Evolutionary conservation across 92 coral and sea anemone genomes (phyloP), one percentile per base, ranked within the genome.

Genomic region (Paramuricea clavata): DNA sequence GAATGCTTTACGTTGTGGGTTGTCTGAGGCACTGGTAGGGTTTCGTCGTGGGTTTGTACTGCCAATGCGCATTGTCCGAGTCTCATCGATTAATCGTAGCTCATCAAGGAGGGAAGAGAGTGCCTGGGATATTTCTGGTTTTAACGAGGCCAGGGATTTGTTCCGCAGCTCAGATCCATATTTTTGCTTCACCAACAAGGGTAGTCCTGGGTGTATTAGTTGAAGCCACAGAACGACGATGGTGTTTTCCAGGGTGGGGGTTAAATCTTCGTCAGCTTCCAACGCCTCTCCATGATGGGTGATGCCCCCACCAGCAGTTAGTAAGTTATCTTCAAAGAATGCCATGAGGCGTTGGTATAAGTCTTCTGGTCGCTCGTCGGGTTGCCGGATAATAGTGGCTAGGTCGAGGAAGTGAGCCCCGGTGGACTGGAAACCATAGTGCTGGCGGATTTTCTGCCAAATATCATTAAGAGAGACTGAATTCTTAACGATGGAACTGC

Each of bases 171-270:
- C 87, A 6, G 88, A 64, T 10, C 87, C 89, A 32, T 83, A 83
- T 19, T 82, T 62, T 79, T 90, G 89, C 81, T 87, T 87, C 30
- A 92, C 89, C 12, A 86, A 72, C 3, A n/a, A n/a, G 12, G 94
- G 92, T 52, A 85, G 73, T 65, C 90, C 92, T 13, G 90, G 79
- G 85, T 92, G 92, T 22, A 92, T 78, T 21, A 90, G 89, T 57
- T 78, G 85, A 19, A 92, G 78, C 92, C 90, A 84, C 12, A 82
- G 68, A 25, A 87, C 61, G 0, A 87, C 78, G 7, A 90, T 69
- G 22, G 82, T 90, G 88, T 92, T 92, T 68, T 92, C 88, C 30
- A 92, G 81, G 79, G 87, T 79, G 0, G 88, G 94, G 32, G 78
- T 61, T 33, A 89, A 73, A 49, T 86, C 91, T 71, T 92, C 91